Evolutionary conservation across 2,888 invertebrate genomes (phyloP).

Genomic region (Rhingia campestris): DNA sequence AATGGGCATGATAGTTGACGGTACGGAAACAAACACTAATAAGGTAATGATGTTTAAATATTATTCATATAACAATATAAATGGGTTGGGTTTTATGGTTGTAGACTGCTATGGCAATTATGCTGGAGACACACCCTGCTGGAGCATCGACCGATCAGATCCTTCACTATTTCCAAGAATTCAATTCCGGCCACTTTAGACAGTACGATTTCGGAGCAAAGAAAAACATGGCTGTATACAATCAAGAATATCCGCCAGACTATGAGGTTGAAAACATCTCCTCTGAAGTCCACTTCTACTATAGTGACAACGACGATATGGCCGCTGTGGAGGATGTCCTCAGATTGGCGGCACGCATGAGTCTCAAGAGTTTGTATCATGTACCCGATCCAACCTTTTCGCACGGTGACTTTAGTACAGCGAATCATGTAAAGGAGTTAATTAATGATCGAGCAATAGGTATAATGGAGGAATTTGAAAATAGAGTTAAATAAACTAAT

Average conservation of each 20-base stretch:
- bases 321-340: slow-evolving; percentile 78
- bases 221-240: slow-evolving; percentile 77
- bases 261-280: slow-evolving; percentile 77
- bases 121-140: slow-evolving; percentile 79
- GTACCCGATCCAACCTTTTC: slow-evolving; percentile 74
- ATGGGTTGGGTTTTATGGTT: neutral
- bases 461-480: no score
- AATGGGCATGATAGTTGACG: slow-evolving; percentile 82
- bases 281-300: slow-evolving; percentile 77
- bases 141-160: slow-evolving; percentile 79
- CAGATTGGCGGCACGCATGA: slow-evolving; percentile 74
- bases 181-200: slow-evolving; percentile 77
- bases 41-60: slow-evolving; percentile 58
- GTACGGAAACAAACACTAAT: slow-evolving; percentile 76
- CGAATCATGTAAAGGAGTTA: no score
- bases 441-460: no score
- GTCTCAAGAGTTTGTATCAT: slow-evolving; percentile 72
- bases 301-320: slow-evolving; percentile 77
- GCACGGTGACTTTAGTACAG: no score
- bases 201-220: slow-evolving; percentile 77
- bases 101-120: slow-evolving; percentile 75
- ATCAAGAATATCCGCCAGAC: slow-evolving; percentile 76
- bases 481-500: no score
- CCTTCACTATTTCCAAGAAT: slow-evolving; percentile 78
- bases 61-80: neutral